phyloP scores from a whole-genome alignment of 2,797 vertebrate genomes.

The Todus mexicanus region DNA sequence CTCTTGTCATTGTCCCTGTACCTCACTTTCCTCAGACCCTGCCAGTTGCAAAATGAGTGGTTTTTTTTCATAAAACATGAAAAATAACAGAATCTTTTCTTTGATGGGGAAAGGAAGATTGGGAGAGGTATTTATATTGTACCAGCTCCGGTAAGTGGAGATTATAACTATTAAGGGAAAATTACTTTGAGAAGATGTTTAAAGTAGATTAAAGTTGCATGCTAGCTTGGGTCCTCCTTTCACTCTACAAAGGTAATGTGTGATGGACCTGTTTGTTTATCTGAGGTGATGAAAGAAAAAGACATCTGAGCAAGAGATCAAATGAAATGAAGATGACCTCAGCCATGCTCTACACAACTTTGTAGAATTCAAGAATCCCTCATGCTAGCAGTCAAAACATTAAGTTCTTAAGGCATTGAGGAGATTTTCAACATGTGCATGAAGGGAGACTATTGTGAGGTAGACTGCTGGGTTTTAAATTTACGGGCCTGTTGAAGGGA shows the following conservation, averaged over 20 bases:
- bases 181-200: background rate
- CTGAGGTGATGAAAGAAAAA: background rate
- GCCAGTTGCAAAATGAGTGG: background rate
- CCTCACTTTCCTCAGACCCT: background rate
- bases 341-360: background rate
- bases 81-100: background rate
- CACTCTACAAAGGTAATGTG: background rate
- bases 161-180: background rate
- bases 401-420: background rate
- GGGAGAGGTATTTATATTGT: background rate
- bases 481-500: background rate
- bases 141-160: background rate
- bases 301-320: background rate
- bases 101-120: background rate
- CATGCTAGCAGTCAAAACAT: background rate
- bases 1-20: background rate
- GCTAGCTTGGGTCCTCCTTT: background rate
- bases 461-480: background rate
- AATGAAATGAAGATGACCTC: background rate
- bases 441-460: background rate
- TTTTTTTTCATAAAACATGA: background rate
- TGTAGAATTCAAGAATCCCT: background rate
- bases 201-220: background rate
- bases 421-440: background rate
- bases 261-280: background rate